Evolutionary conservation across 92 coral and sea anemone genomes (phyloP).

Genomic region (Plumapathes pennacea): DNA sequence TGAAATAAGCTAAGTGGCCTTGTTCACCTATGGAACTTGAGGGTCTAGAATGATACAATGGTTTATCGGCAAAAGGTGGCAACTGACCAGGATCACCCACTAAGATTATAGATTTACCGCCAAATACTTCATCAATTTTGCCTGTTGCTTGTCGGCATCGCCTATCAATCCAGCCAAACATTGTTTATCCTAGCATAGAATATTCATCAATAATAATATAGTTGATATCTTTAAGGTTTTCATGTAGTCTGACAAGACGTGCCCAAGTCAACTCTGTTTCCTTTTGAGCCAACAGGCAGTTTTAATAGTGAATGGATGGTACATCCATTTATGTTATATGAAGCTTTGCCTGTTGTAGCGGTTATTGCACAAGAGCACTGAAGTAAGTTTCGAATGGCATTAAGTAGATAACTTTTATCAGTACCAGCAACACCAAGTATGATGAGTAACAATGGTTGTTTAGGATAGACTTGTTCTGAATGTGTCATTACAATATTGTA

Average conservation of each 20-base stretch:
- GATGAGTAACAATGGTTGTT: constrained; percentile 41
- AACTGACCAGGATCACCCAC: constrained; percentile 10
- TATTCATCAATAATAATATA: constrained; percentile 32
- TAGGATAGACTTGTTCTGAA: constrained; percentile 36
- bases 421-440: constrained; percentile 11
- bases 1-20: constrained; percentile 19
- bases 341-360: constrained; percentile 25
- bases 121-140: constrained; percentile 10
- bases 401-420: constrained; percentile 8
- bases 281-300: constrained; percentile 27
- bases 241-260: constrained; percentile 18
- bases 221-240: constrained; percentile 11
- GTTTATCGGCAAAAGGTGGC: constrained; percentile 1
- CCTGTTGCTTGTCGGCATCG: constrained; percentile 14
- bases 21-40: constrained; percentile 21
- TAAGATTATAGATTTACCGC: constrained; percentile 4
- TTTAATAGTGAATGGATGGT: constrained; percentile 35
- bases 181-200: constrained; percentile 30
- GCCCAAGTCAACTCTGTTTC: constrained; percentile 27
- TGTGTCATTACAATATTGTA: constrained; percentile 41
- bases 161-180: constrained; percentile 10
- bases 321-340: constrained; percentile 31
- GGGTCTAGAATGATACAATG: constrained; percentile 17
- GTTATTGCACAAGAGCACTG: constrained; percentile 7
- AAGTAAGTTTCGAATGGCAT: constrained; percentile 27